Evolutionary conservation across 1,140 invertebrate genomes (phyloP), one percentile per base, ranked within the genome.

Genomic region (Drosophila repleta): DNA sequence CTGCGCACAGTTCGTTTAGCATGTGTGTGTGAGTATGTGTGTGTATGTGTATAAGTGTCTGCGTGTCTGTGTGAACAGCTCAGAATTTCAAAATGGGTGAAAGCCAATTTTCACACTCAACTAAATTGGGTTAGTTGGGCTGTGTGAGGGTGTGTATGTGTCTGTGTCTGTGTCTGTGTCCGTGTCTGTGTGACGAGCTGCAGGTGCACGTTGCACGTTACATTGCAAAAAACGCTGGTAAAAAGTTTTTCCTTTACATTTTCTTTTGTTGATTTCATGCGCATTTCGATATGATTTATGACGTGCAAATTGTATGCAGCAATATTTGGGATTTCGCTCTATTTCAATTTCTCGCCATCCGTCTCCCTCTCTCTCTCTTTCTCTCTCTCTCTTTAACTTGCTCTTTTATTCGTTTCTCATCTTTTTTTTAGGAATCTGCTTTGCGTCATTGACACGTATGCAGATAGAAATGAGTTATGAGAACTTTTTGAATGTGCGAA

Each of bases 41-140:
- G 39, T 60, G 56, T 41, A 21, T 71, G 66, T 60, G 48, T 67
- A 32, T 55, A 8, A 8, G 29, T 7, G 29, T 29, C 0, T 8
- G 7, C 7, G 29, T 8, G 29, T 29, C 39, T 67, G 56, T 55
- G 39, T 71, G 70, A 78, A 52, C 63, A 87, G 82, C 82, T 85
- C 77, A 87, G 78, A 85, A 78, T 78, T 87, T 78, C 63, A 74
- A 87, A 85, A 85, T 81, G 82, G 78, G 63, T 74, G 82, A 85
- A 85, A 87, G 82, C 82, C 82, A 85, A 85, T 85, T 85, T 85
- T 85, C 82, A 85, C 82, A 85, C 82, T 85, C 82, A 85, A 85
- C 85, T 85, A 85, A 85, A 85, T 85, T 85, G 82, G 82, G 82
- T 85, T 85, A 85, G 82, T 70, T 76, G 68, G 58, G 39, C 21